phyloP scores from a whole-genome alignment of 92 coral and sea anemone species.

The Galaxea fascicularis region DNA sequence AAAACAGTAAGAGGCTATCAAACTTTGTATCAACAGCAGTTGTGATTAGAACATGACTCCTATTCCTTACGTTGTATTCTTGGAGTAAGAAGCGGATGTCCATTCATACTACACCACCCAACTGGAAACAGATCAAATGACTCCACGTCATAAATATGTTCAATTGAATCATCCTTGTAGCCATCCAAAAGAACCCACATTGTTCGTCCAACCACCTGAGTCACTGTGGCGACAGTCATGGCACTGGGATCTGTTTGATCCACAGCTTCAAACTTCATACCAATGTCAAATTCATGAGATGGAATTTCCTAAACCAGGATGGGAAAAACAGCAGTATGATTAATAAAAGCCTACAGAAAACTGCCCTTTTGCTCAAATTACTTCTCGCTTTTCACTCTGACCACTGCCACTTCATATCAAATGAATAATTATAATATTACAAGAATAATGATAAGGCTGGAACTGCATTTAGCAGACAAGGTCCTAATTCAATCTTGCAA shows the following conservation, averaged over 20 bases:
- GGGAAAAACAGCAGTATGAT: background rate
- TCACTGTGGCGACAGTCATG: constrained; percentile 82
- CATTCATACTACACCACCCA: constrained; percentile 91
- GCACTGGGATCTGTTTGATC: constrained; percentile 81
- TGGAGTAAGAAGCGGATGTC: constrained; percentile 82
- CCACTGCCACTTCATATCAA: too few relatives aligned
- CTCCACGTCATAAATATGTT: constrained; percentile 86
- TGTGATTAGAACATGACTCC: too few relatives aligned
- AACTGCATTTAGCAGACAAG: too few relatives aligned
- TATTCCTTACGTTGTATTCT: constrained; percentile 36
- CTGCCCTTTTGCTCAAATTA: background rate
- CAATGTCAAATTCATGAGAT: constrained; percentile 68
- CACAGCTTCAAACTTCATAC: constrained; percentile 85
- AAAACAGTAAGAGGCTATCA: too few relatives aligned
- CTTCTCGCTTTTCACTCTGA: too few relatives aligned
- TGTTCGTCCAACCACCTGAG: constrained; percentile 89
- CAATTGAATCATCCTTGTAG: constrained; percentile 72
- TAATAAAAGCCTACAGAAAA: background rate
- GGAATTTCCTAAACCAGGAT: constrained; percentile 53
- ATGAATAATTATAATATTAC: background rate
- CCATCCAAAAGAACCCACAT: constrained; percentile 86
- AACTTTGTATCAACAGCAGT: too few relatives aligned
- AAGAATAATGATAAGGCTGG: background rate
- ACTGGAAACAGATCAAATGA: constrained; percentile 83
- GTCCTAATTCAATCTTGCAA: too few relatives aligned